phyloP scores from a whole-genome alignment of 2,113 vertebrate genomes.

The Gnathonemus longibarbis region DNA sequence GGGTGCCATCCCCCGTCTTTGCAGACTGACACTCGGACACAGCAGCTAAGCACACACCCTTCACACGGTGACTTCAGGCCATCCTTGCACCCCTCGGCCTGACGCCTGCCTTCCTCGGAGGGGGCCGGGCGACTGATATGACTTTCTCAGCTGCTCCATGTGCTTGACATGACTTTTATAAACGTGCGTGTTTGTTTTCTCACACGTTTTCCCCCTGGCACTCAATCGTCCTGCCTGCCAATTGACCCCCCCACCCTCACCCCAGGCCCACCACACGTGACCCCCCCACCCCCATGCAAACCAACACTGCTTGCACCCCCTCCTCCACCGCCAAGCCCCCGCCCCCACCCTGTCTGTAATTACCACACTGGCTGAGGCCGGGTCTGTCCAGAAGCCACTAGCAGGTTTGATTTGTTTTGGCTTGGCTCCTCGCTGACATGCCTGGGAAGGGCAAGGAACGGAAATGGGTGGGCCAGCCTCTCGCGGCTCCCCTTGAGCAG shows the following conservation, averaged over 20 bases:
- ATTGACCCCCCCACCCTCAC: not conserved
- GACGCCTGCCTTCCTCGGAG: not conserved
- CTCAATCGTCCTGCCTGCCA: conserved; percentile 48
- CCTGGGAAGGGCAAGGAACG: conserved; percentile 88
- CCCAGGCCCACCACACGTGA: no score
- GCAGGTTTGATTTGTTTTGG: conserved; percentile 73
- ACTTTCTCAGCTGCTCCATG: not conserved
- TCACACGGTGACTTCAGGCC: not conserved
- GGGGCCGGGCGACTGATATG: not conserved
- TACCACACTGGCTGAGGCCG: conserved; percentile 55
- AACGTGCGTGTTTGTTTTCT: conserved; percentile 55
- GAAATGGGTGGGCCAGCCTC: conserved; percentile 83
- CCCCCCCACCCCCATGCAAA: not conserved
- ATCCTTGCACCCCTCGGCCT: not conserved
- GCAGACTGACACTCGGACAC: not conserved
- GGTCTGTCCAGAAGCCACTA: conserved; percentile 62
- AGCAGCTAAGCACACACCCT: not conserved
- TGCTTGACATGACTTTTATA: conserved; percentile 17
- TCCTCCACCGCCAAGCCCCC: conserved; percentile 20
- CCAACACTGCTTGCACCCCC: not conserved
- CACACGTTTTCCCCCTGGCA: conserved; percentile 46
- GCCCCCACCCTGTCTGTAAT: conserved; percentile 46
- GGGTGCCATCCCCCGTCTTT: not conserved
- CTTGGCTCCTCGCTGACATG: conserved; percentile 71
- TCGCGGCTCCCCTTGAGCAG: conserved; percentile 55